phyloP scores from a whole-genome alignment of 2,797 vertebrate genomes.

The Xiphophorus birchmanni region DNA sequence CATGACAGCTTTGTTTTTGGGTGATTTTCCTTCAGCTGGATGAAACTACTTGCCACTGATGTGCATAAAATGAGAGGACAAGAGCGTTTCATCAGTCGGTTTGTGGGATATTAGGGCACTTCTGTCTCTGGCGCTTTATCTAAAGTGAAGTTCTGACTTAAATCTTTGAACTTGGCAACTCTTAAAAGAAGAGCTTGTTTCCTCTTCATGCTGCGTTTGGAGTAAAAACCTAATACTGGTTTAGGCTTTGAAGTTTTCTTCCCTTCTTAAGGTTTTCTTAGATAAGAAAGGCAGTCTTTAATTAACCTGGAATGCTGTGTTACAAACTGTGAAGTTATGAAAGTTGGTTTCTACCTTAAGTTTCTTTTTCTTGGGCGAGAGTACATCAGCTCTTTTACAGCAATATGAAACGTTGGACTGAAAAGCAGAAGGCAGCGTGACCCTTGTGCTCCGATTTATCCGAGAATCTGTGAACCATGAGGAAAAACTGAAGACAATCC shows the following conservation, averaged over 20 bases:
- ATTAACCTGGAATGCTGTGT: conserved; percentile 37
- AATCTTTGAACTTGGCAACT: conserved; percentile 54
- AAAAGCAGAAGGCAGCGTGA: conserved; percentile 34
- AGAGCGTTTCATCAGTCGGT: conserved; percentile 18
- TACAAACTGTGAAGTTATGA: conserved; percentile 23
- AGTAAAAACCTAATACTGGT: conserved; percentile 22
- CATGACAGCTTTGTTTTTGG: conserved; percentile 11
- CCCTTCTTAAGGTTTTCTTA: conserved; percentile 27
- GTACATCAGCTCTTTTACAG: not conserved
- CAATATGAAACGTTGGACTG: not conserved
- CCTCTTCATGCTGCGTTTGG: conserved; percentile 20
- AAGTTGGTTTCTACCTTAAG: conserved; percentile 22
- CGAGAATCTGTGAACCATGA: conserved; percentile 45
- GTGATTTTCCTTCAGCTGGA: conserved; percentile 15
- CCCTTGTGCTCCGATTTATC: conserved; percentile 39
- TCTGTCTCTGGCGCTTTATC: conserved; percentile 51
- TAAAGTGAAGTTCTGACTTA: conserved; percentile 47
- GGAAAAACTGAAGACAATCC: conserved; percentile 34
- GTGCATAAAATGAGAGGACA: conserved; percentile 27
- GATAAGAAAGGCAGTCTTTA: conserved; percentile 43
- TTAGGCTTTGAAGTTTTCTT: conserved; percentile 50
- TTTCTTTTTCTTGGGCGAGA: not conserved
- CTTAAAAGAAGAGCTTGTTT: conserved; percentile 37
- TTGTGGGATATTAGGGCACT: conserved; percentile 8
- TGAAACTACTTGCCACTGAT: conserved; percentile 17